phyloP scores from a whole-genome alignment of 2,113 vertebrate species.

The Callipepla californica region DNA sequence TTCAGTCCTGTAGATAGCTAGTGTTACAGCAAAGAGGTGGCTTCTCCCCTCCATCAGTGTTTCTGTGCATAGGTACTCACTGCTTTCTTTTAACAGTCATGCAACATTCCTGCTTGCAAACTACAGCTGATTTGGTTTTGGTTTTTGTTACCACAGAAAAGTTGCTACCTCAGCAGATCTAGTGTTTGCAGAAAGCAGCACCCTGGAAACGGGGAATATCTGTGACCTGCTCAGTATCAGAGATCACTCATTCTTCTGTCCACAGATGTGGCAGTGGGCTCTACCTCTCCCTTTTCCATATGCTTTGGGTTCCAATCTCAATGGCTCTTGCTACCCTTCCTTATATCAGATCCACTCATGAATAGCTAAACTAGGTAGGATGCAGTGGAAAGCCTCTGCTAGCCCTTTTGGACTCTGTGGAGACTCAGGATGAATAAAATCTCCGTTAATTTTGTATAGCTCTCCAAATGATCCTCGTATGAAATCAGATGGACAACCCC shows the following conservation, averaged over 20 bases:
- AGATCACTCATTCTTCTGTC: background rate
- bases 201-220: background rate
- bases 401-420: background rate
- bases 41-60: background rate
- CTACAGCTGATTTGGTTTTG: background rate
- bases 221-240: background rate
- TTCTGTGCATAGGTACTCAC: background rate
- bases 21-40: background rate
- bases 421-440: constrained; percentile 35
- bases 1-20: background rate
- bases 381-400: constrained; percentile 36
- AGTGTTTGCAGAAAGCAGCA: background rate
- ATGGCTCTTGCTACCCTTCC: constrained; percentile 39
- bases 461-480: constrained; percentile 37
- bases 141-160: background rate
- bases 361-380: constrained; percentile 20
- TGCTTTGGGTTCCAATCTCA: background rate
- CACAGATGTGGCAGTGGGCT: background rate
- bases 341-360: constrained; percentile 18
- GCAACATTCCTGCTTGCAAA: background rate
- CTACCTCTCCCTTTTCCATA: background rate
- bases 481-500: constrained; percentile 33
- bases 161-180: background rate
- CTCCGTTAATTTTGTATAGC: background rate
- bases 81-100: background rate